Evolutionary conservation across 2,888 invertebrate genomes (phyloP).

Genomic region (Helobdella robusta): DNA sequence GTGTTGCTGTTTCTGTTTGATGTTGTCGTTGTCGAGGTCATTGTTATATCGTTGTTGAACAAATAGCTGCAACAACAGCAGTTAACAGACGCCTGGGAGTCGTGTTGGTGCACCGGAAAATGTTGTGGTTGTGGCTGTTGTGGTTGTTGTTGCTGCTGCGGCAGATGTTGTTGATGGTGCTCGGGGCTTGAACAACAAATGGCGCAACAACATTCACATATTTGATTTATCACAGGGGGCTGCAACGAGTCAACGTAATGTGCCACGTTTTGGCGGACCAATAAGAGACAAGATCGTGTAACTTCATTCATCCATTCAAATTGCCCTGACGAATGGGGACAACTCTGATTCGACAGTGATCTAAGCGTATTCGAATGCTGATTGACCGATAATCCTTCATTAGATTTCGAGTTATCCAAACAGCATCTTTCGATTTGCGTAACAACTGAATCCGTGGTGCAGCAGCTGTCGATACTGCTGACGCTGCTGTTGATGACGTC

Average conservation of each 20-base stretch:
- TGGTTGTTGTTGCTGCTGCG: not conserved
- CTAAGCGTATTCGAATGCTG: not conserved
- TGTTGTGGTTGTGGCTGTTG: not conserved
- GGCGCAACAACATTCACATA: not conserved
- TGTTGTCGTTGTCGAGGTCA: not conserved
- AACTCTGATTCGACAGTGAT: conserved; percentile 11
- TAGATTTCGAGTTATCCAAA: not conserved
- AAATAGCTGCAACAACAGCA: conserved; percentile 5
- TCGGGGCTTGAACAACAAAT: not conserved
- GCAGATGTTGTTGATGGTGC: conserved; percentile 5
- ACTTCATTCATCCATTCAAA: not conserved
- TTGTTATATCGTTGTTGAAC: conserved; percentile 14
- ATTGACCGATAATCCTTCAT: no score
- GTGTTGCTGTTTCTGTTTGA: not conserved
- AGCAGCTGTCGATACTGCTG: conserved; percentile 27
- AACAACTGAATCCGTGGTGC: conserved; percentile 21
- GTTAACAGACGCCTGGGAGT: not conserved
- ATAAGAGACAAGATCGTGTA: conserved; percentile 29
- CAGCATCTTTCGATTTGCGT: conserved; percentile 20
- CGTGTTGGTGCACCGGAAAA: no score
- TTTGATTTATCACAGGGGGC: conserved; percentile 20
- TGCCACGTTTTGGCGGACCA: conserved; percentile 34
- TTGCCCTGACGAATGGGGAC: conserved; percentile 6
- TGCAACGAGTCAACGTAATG: conserved; percentile 35
- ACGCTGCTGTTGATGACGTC: conserved; percentile 12